These are phyloP conservation scores for Danio aesculapii DNA, from an alignment of 2,797 vertebrate species.

Conservation along the genomic window DNA sequence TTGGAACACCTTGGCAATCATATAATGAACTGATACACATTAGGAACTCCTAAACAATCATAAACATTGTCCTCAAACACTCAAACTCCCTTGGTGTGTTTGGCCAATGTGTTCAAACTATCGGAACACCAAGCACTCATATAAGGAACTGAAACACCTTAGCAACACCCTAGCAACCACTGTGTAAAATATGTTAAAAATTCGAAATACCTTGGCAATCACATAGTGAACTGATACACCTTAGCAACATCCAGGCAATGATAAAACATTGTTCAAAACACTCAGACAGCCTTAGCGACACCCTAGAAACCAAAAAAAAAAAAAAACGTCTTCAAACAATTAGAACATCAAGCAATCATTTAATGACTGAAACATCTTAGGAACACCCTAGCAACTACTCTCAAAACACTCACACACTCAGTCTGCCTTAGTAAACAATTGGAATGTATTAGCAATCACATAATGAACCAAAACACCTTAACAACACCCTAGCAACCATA, in stretches of 20 bases:
- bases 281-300: too few relatives aligned
- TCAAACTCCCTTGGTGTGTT: background rate
- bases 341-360: background rate
- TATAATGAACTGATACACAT: background rate
- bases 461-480: background rate
- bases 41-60: background rate
- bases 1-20: background rate
- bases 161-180: background rate
- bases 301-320: too few relatives aligned
- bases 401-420: too few relatives aligned
- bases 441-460: background rate
- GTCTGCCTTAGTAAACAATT: too few relatives aligned
- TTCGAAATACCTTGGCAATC: background rate
- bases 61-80: background rate
- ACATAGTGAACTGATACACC: background rate
- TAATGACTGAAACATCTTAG: background rate
- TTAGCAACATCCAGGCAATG: background rate
- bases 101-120: too few relatives aligned
- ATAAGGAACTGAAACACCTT: background rate
- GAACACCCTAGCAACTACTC: background rate
- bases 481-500: too few relatives aligned
- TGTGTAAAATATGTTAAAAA: too few relatives aligned
- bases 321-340: too few relatives aligned
- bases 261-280: background rate
- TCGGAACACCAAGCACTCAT: background rate